Evolutionary conservation across 2,888 invertebrate species (phyloP), one percentile per base, ranked within the genome.

Genomic region (Tipula lateralis): DNA sequence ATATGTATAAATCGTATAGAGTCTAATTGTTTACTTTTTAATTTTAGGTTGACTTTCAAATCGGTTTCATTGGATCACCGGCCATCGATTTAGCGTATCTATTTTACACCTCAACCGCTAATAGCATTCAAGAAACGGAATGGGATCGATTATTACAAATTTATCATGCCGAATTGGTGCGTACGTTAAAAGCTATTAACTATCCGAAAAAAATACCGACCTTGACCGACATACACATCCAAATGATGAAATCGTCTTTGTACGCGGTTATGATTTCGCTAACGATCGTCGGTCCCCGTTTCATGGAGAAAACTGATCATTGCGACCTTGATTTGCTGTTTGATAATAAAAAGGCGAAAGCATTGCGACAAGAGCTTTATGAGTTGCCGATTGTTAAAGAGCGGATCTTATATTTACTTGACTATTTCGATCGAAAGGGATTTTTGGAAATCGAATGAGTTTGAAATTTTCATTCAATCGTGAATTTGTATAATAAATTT

Each of bases 81-180:
- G 50, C n/a, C 9, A 44, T 84, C 29, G 84, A 84, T 84, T 50
- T 84, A 50, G 3, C 84, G 3, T 84, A 84, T 30, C 24, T 84
- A 16, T 6, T 84, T 3, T 50, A n/a, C 24, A n/a, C 50, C 3
- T 84, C 84, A 44, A 44, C 44, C 0, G 7, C 84, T n/a, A 29
- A 39, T 24, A 5, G 13, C 29, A 24, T 84, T n/a, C 1, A 13
- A 29, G 84, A 84, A 29, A 44, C 6, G 24, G 44, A 84, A 50
- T 50, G 39, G 44, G 66, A 66, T 66, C 66, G 66, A 13, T 66
- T 66, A 66, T 4, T 66, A 2, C 24, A 66, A 66, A 66, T 66
- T 24, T 66, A 66, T 66, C 66, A 66, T 66, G 9, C 24, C 12
- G 66, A 66, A 66, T 66, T 66, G 24, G 9, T 66, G 12, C 19